Percentiles rank a stretch among this genome's conserved stretches.
Evolutionary conservation across 2,797 vertebrate genomes (phyloP).

Genomic region (Rhincodon typus): DNA sequence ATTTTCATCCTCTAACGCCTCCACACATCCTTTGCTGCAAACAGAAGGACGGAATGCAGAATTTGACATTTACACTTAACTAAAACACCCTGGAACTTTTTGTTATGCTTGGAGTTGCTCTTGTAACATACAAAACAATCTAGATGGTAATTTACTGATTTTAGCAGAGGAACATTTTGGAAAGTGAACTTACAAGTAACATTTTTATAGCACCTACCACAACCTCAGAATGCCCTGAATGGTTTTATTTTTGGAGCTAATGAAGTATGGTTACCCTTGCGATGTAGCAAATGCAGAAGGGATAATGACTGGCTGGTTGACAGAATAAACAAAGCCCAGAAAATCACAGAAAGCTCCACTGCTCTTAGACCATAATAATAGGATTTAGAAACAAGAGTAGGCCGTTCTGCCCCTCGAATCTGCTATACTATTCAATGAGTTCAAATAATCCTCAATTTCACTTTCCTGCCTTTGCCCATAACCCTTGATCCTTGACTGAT

Average conservation of each 20-base stretch:
- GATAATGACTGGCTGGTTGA: not conserved
- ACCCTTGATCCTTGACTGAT: too few species aligned
- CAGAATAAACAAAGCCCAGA: not conserved
- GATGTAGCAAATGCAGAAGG: not conserved
- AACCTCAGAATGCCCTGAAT: not conserved
- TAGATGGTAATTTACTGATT: not conserved
- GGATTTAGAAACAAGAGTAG: too few species aligned
- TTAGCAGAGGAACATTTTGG: not conserved
- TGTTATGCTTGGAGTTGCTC: not conserved
- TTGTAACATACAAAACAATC: not conserved
- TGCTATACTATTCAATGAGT: too few species aligned
- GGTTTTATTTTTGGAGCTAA: too few species aligned
- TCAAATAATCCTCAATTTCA: too few species aligned
- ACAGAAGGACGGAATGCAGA: not conserved
- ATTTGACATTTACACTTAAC: not conserved
- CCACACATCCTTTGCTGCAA: not conserved
- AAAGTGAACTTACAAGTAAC: not conserved
- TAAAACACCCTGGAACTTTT: not conserved
- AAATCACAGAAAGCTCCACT: not conserved
- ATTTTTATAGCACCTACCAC: not conserved
- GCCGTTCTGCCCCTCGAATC: too few species aligned
- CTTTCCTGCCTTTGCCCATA: too few species aligned
- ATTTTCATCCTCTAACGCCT: not conserved
- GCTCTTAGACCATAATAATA: too few species aligned
- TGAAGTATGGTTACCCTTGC: not conserved